These are phyloP conservation scores for Acanthornis magna DNA, from an alignment of 2,797 vertebrate genomes.

Conservation along the genomic window DNA sequence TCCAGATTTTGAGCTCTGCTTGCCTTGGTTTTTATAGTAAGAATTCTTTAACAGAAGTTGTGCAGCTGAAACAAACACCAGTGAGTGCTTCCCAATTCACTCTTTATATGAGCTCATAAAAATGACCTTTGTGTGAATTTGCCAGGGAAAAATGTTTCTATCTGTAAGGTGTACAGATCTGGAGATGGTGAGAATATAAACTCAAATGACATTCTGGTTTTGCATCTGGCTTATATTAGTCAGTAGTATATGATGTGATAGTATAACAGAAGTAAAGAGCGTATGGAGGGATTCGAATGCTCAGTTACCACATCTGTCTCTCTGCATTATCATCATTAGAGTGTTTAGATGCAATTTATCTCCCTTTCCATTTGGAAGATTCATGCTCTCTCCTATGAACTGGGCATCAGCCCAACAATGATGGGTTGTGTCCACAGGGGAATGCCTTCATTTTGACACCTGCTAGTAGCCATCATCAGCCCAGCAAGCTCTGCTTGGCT, in stretches of 20 bases:
- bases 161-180: neutral
- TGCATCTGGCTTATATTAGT: slow-evolving; percentile 19
- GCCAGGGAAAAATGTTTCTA: neutral
- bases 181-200: neutral
- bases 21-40: slow-evolving; percentile 20
- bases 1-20: neutral
- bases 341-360: slow-evolving; percentile 53
- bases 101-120: neutral
- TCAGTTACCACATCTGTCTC: slow-evolving; percentile 51
- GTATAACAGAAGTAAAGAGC: neutral
- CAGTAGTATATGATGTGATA: neutral
- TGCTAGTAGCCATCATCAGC: slow-evolving; percentile 43
- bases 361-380: slow-evolving; percentile 31
- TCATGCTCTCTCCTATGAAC: slow-evolving; percentile 9
- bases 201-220: neutral
- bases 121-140: neutral
- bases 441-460: neutral
- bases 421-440: neutral
- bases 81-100: neutral
- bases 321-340: slow-evolving; percentile 60
- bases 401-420: neutral
- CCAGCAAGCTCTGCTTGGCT: slow-evolving; percentile 19
- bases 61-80: neutral
- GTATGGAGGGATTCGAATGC: neutral
- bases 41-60: slow-evolving; percentile 23